Evolutionary conservation across 1,140 invertebrate species (phyloP), one percentile per base, ranked within the genome.

Genomic region (Kradibia gibbosae): DNA sequence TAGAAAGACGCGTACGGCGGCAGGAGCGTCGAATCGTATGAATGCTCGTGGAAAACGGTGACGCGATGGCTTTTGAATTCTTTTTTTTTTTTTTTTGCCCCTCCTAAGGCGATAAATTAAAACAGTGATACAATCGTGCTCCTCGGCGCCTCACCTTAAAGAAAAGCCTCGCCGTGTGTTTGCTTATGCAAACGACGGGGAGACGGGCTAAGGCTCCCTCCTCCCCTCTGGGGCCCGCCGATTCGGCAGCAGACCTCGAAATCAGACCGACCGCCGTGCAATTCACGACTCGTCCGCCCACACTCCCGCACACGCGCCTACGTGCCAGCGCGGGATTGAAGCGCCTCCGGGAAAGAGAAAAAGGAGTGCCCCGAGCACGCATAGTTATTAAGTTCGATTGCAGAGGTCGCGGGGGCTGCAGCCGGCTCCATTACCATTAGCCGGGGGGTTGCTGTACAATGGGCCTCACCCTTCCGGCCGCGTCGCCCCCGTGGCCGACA

Each of bases 21-120:
- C n/a, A 67, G 60, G 31, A 78, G 62, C 60, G 60, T 53, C 76
- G 36, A 78, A 65, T 50, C 62, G 57, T 57, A 62, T 65, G 73
- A 75, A 76, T 76, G 74, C 60, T 28, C 75, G 28, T 78, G 57
- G 57, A 77, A 77, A 77, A 65, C 57, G n/a, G 3, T 39, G 50
- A 39, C 53, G 57, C 22, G 55, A 76, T 62, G 36, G 36, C 39
- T 77, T 65, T 62, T 78, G n/a, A 78, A 79, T 72, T 79, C 20
- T 22, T 71, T 71, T 28, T 45, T 48, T 65, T 60, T 79, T 50
- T 70, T 15, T n/a, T 0, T 62, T 36, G 25, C n/a, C 34, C 39
- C 34, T 31, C 25, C 71, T 55, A 17, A 0, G n/a, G 1, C 53
- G 78, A 72, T 79, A 79, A 79, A 79, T 79, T 72, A 72, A 79